Evolutionary conservation across 1,140 invertebrate genomes (phyloP), one percentile per base, ranked within the genome.

Genomic region (Lordiphosa stackelbergi): DNA sequence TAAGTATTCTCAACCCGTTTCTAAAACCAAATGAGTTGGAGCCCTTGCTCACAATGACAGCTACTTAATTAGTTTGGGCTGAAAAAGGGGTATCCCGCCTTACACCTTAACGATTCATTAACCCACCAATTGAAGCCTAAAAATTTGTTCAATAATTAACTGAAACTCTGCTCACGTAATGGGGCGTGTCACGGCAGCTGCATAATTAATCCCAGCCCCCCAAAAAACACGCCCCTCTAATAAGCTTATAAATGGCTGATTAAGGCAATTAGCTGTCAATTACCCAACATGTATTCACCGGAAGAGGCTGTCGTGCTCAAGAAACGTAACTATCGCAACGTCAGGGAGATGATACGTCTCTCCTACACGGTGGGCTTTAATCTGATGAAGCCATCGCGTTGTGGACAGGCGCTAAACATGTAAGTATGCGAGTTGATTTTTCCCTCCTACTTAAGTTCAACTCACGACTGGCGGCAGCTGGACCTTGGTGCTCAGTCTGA

Each of bases 311-410:
- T 11, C 8, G 45, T 53, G 10, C 28, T 77, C 8, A 53, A 55
- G 38, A 55, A 54, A 37, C 69, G 59, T 5, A 86, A 86, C 53
- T 77, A 81, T 43, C 53, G 60, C 40, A 63, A 63, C 19, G 73
- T 86, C 28, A 63, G 68, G 19, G 84, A 85, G 60, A 68, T 86
- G 40, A 66, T 86, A 16, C 43, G 66, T 2, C 47, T 73, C 5
- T 66, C 65, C 10, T 86, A 70, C 8, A 57, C 47, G 3, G 42
- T 86, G 11, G 84, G 84, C 31, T 78, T 71, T 4, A 86, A 86
- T 37, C 49, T 86, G 10, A 61, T 58, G 42, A 61, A 53, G 19
- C 78, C 84, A 5, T 49, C 49, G 0, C 46, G 46, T 0, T 65
- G 62, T 19, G 68, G 71, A 4, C 28, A 60, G 28, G 35, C 61